Percentiles rank a stretch among this genome's conserved stretches.
phyloP scores from a whole-genome alignment of 2,113 vertebrate genomes.

The Cynoglossus semilaevis region DNA sequence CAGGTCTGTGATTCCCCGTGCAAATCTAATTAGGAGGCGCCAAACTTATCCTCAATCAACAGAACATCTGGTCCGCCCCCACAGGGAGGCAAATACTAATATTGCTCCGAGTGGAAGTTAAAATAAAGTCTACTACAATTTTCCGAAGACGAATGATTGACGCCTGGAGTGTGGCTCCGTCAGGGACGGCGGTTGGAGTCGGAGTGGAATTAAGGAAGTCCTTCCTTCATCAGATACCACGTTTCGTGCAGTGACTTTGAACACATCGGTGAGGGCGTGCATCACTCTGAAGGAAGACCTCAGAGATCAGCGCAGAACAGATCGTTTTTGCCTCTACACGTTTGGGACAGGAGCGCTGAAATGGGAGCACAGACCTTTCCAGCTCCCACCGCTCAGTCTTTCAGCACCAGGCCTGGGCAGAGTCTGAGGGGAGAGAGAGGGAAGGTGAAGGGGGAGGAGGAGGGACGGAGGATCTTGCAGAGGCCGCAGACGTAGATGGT shows the following conservation, averaged over 20 bases:
- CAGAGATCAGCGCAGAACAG: conserved; percentile 61
- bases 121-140: conserved; percentile 60
- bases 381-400: conserved; percentile 70
- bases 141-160: conserved; percentile 55
- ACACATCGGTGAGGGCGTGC: conserved; percentile 77
- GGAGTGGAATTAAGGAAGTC: conserved; percentile 76
- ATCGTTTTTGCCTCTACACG: conserved; percentile 50
- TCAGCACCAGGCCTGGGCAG: conserved; percentile 73
- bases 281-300: conserved; percentile 76
- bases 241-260: conserved; percentile 82
- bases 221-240: conserved; percentile 84
- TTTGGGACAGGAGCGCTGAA: conserved; percentile 47
- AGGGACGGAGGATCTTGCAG: conserved; percentile 18
- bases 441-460: conserved; percentile 38
- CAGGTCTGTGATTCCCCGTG: conserved; percentile 2
- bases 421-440: conserved; percentile 45
- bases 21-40: conserved; percentile 27
- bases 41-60: conserved; percentile 40
- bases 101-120: conserved; percentile 57
- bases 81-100: conserved; percentile 54
- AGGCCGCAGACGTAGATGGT: conserved; percentile 48
- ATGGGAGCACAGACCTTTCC: conserved; percentile 54
- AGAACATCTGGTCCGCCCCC: conserved; percentile 44
- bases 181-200: conserved; percentile 49
- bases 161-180: conserved; percentile 55